phyloP scores from a whole-genome alignment of 2,113 vertebrate genomes.

The Sminthopsis crassicaudata region DNA sequence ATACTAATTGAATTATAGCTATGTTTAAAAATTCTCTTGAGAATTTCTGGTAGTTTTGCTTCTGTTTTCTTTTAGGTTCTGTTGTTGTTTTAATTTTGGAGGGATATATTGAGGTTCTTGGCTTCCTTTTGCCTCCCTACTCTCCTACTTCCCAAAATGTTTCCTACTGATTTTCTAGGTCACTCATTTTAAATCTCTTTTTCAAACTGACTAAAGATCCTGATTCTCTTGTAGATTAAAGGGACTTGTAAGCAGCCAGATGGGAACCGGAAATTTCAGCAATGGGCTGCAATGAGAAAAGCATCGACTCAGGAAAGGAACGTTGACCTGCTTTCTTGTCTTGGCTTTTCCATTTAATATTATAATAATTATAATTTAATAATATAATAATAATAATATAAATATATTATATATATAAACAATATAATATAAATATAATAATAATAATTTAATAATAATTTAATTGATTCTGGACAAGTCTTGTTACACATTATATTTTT shows the following conservation, averaged over 20 bases:
- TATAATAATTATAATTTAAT: too few relatives aligned
- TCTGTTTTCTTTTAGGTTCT: neutral
- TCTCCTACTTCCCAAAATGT: neutral
- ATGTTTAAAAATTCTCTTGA: neutral
- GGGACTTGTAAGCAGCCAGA: neutral
- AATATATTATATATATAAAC: too few relatives aligned
- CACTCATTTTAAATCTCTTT: constrained; percentile 2
- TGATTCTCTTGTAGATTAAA: neutral
- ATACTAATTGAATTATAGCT: neutral
- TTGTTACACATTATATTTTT: neutral
- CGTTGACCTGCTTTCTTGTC: neutral
- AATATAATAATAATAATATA: too few relatives aligned
- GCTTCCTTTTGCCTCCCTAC: neutral
- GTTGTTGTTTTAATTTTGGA: neutral
- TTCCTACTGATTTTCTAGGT: neutral
- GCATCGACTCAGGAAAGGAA: neutral
- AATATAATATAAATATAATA: too few relatives aligned
- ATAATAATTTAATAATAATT: too few relatives aligned
- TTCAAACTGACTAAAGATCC: neutral
- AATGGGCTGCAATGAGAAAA: neutral
- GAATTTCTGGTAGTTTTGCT: neutral
- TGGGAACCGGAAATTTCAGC: neutral
- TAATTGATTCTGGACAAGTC: neutral
- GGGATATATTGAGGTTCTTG: neutral
- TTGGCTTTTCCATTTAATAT: neutral